Evolutionary conservation across 2,888 invertebrate species (phyloP).

Genomic region (Drosophila seclusa): DNA sequence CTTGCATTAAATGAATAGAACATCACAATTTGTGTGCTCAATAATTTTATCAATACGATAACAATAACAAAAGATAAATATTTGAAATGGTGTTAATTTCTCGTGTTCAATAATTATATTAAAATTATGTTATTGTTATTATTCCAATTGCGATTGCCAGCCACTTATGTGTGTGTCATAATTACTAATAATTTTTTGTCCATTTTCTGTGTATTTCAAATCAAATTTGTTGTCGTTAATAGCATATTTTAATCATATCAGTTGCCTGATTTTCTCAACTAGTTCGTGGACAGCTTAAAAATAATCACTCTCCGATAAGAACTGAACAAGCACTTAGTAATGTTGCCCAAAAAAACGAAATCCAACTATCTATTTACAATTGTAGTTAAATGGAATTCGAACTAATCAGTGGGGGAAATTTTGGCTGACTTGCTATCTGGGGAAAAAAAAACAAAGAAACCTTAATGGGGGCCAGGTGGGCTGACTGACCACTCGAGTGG

Average conservation of each 20-base stretch:
- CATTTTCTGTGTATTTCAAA: not conserved
- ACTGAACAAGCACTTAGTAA: constrained; percentile 29
- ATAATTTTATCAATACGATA: not conserved
- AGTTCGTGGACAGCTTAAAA: constrained; percentile 2
- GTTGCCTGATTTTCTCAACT: constrained; percentile 18
- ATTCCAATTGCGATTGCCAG: constrained; percentile 1
- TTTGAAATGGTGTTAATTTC: not conserved
- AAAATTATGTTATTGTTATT: not conserved
- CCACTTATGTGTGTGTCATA: constrained; percentile 4
- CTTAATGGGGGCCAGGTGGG: constrained; percentile 10
- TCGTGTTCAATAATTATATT: not conserved
- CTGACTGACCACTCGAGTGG: constrained; percentile 49
- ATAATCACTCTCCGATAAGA: constrained; percentile 29
- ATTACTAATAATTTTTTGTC: not conserved
- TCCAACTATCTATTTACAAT: constrained; percentile 41
- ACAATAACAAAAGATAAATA: not conserved
- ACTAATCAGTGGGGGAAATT: constrained; percentile 27
- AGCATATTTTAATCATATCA: constrained; percentile 20
- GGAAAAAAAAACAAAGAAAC: not conserved
- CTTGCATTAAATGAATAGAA: not conserved
- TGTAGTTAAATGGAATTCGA: constrained; percentile 18
- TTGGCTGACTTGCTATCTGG: constrained; percentile 32
- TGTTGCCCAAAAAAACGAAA: constrained; percentile 19
- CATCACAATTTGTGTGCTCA: not conserved
- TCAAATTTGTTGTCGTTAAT: not conserved